Evolutionary conservation across 2,113 vertebrate species (phyloP).

Genomic region (Hippoglossus stenolepis): DNA sequence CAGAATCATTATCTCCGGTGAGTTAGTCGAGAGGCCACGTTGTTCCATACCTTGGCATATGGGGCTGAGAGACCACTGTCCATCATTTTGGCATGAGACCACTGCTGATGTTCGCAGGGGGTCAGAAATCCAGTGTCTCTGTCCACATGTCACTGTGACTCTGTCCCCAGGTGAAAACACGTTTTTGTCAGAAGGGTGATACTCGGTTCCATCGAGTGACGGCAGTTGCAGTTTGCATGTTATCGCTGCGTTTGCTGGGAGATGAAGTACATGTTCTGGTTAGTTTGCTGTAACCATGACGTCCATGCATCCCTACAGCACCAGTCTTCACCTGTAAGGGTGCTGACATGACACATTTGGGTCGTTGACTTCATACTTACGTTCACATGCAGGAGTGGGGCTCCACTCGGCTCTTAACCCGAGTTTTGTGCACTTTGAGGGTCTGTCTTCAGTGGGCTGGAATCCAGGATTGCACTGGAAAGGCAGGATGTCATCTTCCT

Average conservation of each 20-base stretch:
- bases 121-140: neutral
- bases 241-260: constrained; percentile 25
- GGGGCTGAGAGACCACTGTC: constrained; percentile 26
- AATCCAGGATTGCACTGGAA: constrained; percentile 2
- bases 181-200: neutral
- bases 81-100: neutral
- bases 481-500: constrained; percentile 28
- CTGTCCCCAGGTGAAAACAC: constrained; percentile 36
- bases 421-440: constrained; percentile 46
- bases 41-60: constrained; percentile 45
- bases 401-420: constrained; percentile 53
- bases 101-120: fast-evolving
- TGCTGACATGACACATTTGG: neutral
- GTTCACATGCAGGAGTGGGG: constrained; percentile 68
- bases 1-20: too few relatives aligned
- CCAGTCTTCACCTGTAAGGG: too few relatives aligned
- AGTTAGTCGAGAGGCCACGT: too few relatives aligned
- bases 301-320: neutral
- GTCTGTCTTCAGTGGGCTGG: neutral
- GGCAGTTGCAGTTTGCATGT: constrained; percentile 36
- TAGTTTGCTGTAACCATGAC: neutral
- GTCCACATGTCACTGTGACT: constrained; percentile 35
- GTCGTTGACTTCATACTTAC: constrained; percentile 43
- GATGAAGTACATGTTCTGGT: neutral
- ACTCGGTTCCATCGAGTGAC: fast-evolving